These are phyloP conservation scores for Acanthornis magna DNA, from an alignment of 2,797 vertebrate genomes.

Conservation along the genomic window DNA sequence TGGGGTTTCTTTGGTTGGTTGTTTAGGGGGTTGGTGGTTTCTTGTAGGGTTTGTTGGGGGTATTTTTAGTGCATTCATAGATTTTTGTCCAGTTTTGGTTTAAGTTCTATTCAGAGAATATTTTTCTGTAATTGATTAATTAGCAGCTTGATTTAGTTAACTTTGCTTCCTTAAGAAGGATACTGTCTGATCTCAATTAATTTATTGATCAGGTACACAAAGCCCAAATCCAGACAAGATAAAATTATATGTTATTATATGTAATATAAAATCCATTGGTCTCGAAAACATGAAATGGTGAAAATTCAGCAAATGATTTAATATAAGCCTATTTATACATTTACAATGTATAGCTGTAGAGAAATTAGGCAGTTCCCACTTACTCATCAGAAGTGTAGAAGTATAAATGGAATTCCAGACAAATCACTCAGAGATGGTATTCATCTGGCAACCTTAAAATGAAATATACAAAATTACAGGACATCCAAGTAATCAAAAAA, in stretches of 20 bases:
- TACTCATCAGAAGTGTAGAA: not conserved
- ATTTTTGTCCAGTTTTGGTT: not conserved
- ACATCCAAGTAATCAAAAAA: not conserved
- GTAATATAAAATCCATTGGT: not conserved
- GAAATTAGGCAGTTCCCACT: not conserved
- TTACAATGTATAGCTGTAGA: not conserved
- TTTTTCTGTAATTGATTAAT: not conserved
- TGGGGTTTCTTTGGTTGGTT: fast-evolving
- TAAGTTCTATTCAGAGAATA: not conserved
- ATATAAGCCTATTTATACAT: not conserved
- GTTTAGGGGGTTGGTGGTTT: fast-evolving
- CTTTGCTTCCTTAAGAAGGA: not conserved
- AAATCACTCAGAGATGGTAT: not conserved
- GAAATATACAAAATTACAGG: not conserved
- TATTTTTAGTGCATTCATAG: not conserved
- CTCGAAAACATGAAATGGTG: not conserved
- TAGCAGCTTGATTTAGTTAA: not conserved
- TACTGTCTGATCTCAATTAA: not conserved
- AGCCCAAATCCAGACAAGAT: not conserved
- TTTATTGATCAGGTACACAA: not conserved
- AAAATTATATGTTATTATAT: not conserved
- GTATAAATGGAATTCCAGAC: not conserved
- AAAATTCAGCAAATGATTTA: not conserved
- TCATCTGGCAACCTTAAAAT: not conserved
- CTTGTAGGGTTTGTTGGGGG: fast-evolving